phyloP scores from a whole-genome alignment of 1,140 invertebrate species.

The Oryzaephilus surinamensis region DNA sequence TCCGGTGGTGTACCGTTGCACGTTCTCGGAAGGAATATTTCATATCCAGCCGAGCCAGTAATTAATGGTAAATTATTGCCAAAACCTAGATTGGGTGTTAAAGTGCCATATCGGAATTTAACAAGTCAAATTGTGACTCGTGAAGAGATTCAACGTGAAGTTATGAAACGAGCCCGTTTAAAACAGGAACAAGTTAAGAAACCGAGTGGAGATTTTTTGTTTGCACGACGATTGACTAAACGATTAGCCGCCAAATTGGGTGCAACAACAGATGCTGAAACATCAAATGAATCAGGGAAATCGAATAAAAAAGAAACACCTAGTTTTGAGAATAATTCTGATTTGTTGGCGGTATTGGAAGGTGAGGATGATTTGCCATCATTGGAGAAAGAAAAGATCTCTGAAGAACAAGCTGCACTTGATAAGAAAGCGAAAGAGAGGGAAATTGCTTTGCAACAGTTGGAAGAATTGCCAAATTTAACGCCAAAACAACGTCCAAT shows the following conservation, averaged over 20 bases:
- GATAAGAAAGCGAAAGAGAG: slow-evolving; percentile 9
- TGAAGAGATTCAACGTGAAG: slow-evolving; percentile 39
- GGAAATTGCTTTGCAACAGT: slow-evolving; percentile 32
- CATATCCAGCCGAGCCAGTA: slow-evolving; percentile 19
- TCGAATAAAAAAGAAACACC: background rate
- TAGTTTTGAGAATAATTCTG: slow-evolving; percentile 28
- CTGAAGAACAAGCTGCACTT: slow-evolving; percentile 4
- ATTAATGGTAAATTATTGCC: slow-evolving; percentile 19
- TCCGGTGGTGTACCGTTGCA: slow-evolving; percentile 21
- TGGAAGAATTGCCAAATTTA: slow-evolving; percentile 26
- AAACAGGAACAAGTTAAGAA: slow-evolving; percentile 16
- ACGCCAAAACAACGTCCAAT: background rate
- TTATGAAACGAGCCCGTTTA: slow-evolving; percentile 33
- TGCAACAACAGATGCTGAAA: background rate
- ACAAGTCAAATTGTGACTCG: slow-evolving; percentile 40
- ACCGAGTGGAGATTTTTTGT: slow-evolving; percentile 22
- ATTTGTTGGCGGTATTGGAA: slow-evolving; percentile 34
- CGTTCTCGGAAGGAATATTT: slow-evolving; percentile 20
- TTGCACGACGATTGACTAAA: slow-evolving; percentile 32
- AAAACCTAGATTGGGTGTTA: slow-evolving; percentile 37
- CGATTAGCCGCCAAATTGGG: slow-evolving; percentile 31
- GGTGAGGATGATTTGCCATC: slow-evolving; percentile 19
- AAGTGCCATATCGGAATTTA: slow-evolving; percentile 37
- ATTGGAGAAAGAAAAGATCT: background rate
- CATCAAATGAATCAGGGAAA: slow-evolving; percentile 7